Evolutionary conservation across 2,113 vertebrate species (phyloP).

Genomic region (Pteronura brasiliensis): DNA sequence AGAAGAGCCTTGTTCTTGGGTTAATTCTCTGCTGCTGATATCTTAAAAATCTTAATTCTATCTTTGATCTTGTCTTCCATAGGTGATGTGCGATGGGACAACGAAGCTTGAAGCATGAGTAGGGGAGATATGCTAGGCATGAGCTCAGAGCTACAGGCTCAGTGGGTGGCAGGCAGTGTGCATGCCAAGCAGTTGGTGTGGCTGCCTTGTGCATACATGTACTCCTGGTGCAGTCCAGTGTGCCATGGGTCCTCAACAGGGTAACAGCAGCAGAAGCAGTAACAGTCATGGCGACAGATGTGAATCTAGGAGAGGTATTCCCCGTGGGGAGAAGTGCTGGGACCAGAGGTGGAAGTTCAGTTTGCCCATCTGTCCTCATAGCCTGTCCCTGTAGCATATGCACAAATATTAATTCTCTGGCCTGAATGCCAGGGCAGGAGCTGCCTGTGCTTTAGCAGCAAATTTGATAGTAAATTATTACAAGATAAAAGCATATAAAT

Average conservation of each 20-base stretch:
- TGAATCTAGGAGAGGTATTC: neutral
- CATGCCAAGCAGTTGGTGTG: neutral
- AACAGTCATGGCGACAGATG: neutral
- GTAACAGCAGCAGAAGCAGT: neutral
- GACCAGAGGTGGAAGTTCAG: neutral
- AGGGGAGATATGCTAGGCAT: neutral
- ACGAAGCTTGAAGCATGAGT: neutral
- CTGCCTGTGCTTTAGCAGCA: neutral
- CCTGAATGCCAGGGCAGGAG: neutral
- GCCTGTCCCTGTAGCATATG: neutral
- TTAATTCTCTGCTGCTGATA: neutral
- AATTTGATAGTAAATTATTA: neutral
- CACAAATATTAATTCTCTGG: neutral
- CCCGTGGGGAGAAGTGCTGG: neutral
- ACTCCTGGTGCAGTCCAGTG: neutral
- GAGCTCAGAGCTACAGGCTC: neutral
- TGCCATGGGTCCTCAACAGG: too few relatives aligned
- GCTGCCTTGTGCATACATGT: neutral
- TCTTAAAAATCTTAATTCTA: neutral
- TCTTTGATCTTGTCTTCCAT: neutral
- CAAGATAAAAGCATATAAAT: neutral
- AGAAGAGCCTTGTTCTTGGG: neutral
- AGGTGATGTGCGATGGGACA: neutral
- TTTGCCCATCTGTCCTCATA: neutral
- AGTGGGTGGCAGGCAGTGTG: neutral